These are phyloP conservation scores for Hanleya hanleyi DNA, from an alignment of 2,888 invertebrate species.

Conservation along the genomic window DNA sequence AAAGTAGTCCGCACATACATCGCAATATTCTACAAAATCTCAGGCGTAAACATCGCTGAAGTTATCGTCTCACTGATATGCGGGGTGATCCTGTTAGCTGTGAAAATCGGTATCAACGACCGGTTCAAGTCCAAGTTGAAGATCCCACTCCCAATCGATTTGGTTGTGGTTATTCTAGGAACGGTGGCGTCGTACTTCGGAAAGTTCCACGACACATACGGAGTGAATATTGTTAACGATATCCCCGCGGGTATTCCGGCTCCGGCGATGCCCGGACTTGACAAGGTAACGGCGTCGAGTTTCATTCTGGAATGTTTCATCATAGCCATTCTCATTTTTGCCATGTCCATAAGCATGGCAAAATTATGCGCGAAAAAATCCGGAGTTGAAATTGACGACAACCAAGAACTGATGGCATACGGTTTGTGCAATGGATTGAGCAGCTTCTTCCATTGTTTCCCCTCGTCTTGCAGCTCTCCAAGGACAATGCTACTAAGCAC, in stretches of 20 bases:
- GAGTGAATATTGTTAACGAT: slow-evolving; percentile 45
- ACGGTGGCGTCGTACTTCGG: slow-evolving; percentile 56
- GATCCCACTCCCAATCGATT: slow-evolving; percentile 67
- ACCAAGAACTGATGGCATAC: slow-evolving; percentile 72
- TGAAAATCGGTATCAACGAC: slow-evolving; percentile 58
- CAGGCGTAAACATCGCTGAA: slow-evolving; percentile 79
- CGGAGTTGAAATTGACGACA: slow-evolving; percentile 66
- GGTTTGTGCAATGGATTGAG: slow-evolving; percentile 66
- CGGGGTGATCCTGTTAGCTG: slow-evolving; percentile 78
- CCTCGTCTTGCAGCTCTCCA: slow-evolving; percentile 67
- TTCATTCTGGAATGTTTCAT: slow-evolving; percentile 47
- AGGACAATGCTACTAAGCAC: slow-evolving; percentile 55
- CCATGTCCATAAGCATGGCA: slow-evolving; percentile 61
- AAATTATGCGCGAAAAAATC: slow-evolving; percentile 68
- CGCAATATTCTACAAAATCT: slow-evolving; percentile 77
- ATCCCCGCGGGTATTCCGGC: slow-evolving; percentile 58
- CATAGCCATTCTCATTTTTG: slow-evolving; percentile 52
- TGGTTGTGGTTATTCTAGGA: slow-evolving; percentile 57
- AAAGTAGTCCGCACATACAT: slow-evolving; percentile 74
- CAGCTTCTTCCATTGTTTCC: slow-evolving; percentile 72
- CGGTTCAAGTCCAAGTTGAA: slow-evolving; percentile 50
- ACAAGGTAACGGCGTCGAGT: slow-evolving; percentile 11
- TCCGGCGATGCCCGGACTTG: slow-evolving; percentile 48
- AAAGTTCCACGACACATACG: slow-evolving; percentile 38
- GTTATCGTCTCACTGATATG: slow-evolving; percentile 80